A percentile compares a stretch with the other conserved stretches of the same genome.
Conservation (phyloP, 1,140 invertebrate species). For the Anagrus nilaparvatae region DNA sequence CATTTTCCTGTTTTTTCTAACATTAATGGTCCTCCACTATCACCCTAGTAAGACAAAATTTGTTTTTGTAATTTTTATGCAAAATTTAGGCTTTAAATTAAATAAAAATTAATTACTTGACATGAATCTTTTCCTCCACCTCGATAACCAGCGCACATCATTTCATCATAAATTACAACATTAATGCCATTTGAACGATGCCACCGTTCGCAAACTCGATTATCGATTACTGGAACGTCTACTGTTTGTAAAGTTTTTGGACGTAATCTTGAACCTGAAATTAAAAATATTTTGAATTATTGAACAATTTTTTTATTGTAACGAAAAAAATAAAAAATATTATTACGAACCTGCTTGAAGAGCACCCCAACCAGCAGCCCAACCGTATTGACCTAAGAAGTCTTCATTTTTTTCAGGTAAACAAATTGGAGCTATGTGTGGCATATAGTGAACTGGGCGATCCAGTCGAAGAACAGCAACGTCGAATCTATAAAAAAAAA, state of each 20-base stretch:
- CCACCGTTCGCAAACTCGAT: constrained; percentile 73
- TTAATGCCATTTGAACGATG: constrained; percentile 77
- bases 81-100: constrained; percentile 1
- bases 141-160: constrained; percentile 93
- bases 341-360: constrained; percentile 54
- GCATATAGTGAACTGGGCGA: constrained; percentile 78
- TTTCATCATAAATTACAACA: constrained; percentile 90
- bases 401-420: constrained; percentile 82
- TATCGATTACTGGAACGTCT: constrained; percentile 84
- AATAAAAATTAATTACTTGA: constrained; percentile 44
- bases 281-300: constrained; percentile 1
- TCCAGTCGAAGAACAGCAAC: constrained; percentile 84
- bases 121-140: constrained; percentile 79
- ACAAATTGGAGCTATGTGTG: constrained; percentile 88
- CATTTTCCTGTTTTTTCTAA: constrained; percentile 73
- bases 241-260: constrained; percentile 88
- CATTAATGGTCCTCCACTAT: constrained; percentile 84
- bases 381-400: constrained; percentile 81
- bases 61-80: neutral
- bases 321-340: neutral
- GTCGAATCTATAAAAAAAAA: constrained; percentile 56
- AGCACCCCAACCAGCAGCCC: constrained; percentile 90
- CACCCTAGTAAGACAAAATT: constrained; percentile 47
- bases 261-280: constrained; percentile 70
- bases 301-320: neutral